phyloP scores from a whole-genome alignment of 2,113 vertebrate genomes.

The Rhinogobius similis region DNA sequence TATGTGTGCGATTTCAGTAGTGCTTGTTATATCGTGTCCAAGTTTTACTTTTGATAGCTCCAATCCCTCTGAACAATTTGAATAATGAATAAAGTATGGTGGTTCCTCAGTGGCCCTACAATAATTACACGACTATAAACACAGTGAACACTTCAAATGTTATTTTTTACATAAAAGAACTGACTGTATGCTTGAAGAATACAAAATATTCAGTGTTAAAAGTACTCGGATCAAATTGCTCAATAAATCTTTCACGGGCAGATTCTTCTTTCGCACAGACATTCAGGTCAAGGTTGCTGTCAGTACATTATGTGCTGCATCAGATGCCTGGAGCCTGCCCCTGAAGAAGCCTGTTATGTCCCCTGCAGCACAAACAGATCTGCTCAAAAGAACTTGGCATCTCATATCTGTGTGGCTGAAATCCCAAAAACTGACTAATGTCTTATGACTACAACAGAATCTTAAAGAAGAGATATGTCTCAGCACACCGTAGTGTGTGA shows the following conservation, averaged over 20 bases:
- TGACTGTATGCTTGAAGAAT: not conserved
- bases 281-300: conserved; percentile 28
- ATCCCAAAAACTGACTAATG: conserved; percentile 58
- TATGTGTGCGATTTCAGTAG: too few relatives aligned
- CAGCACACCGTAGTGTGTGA: conserved; percentile 12
- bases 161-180: not conserved
- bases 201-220: not conserved
- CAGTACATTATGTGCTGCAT: conserved; percentile 30
- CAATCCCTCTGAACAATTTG: too few relatives aligned
- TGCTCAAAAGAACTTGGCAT: conserved; percentile 45
- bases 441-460: conserved; percentile 47
- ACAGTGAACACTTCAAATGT: too few relatives aligned
- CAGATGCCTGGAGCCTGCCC: conserved; percentile 39
- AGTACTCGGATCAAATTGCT: not conserved
- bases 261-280: conserved; percentile 10
- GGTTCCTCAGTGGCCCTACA: too few relatives aligned
- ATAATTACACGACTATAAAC: too few relatives aligned
- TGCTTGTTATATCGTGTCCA: too few relatives aligned
- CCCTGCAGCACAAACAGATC: conserved; percentile 54
- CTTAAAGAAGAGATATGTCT: conserved; percentile 39
- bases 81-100: too few relatives aligned
- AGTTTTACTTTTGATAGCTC: too few relatives aligned
- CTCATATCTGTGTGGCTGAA: conserved; percentile 53
- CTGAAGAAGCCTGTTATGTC: conserved; percentile 45
- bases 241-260: too few relatives aligned